Evolutionary conservation across 2,888 invertebrate genomes (phyloP), one percentile per base, ranked within the genome.

Genomic region (Ceraclea dissimilis): DNA sequence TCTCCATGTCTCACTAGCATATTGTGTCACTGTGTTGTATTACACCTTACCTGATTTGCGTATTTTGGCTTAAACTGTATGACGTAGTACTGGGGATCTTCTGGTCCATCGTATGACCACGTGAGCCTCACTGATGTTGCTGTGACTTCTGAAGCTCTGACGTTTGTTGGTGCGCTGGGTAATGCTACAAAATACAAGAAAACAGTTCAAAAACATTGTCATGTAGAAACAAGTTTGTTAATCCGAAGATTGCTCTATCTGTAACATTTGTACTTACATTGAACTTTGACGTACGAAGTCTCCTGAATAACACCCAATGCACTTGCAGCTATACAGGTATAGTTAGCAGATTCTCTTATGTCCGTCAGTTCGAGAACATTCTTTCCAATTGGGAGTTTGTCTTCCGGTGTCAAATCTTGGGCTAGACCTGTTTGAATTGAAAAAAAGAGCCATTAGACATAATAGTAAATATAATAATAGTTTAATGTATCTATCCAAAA

Each of bases 51-150:
- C 77, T 83, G 83, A 73, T 91, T 90, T 54, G 93, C 91, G 72
- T 89, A 90, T 79, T 93, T 94, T 48, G 93, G 93, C 71, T 95
- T 95, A 80, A 95, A 96, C 73, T 94, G 93, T 67, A 98, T 92
- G 64, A 95, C 91, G 76, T 95, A 98, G 72, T 95, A 95, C 67
- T 89, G 89, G n/a, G 95, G 83, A 66, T 94, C 93, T 67, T 91
- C 90, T 1, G 89, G 84, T 13, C 88, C 86, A 66, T 87, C 89
- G 74, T 93, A 93, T 0, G 90, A 87, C 98, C 98, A 99, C 13
- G 90, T 86, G 57, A 99, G 79, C 54, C 93, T 84, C 20, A 98
- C 93, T 2, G 94, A 91, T 18, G 92, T 91, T 6, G 96, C 91
- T 2, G 95, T 94, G 64, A 97, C 90, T 71, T 96, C 96, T 1